Evolutionary conservation across 2,888 invertebrate genomes (phyloP).

Genomic region (Erannis defoliaria): DNA sequence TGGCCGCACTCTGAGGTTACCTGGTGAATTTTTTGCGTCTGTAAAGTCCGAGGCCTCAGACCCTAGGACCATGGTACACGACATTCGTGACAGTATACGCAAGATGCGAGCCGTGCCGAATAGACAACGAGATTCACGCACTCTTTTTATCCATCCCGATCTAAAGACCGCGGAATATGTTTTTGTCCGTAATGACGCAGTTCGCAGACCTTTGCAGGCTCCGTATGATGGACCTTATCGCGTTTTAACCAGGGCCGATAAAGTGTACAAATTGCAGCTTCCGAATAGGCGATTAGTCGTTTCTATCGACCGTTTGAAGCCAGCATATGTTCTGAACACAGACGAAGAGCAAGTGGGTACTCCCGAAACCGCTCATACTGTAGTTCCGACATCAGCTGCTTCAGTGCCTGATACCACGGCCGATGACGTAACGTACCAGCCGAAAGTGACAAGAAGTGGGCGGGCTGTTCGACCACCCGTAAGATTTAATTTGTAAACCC

Average conservation of each 20-base stretch:
- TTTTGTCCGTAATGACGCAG: neutral
- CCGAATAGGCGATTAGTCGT: neutral
- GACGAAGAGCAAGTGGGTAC: no score
- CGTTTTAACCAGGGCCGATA: neutral
- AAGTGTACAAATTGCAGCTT: neutral
- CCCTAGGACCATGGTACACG: neutral
- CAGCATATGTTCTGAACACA: neutral
- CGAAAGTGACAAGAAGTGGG: no score
- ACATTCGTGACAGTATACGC: neutral
- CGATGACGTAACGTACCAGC: no score
- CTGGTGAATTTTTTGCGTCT: neutral
- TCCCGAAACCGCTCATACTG: no score
- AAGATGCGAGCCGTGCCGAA: neutral
- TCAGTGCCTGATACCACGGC: no score
- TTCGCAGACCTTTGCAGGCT: neutral
- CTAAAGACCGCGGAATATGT: neutral
- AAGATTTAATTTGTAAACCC: no score
- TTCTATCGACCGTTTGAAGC: neutral
- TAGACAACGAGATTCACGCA: neutral
- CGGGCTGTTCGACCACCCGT: no score
- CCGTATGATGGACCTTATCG: neutral
- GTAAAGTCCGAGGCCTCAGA: neutral
- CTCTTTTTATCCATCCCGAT: neutral
- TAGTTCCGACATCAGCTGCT: no score
- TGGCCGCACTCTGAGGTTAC: neutral